Base-by-base conservation (phyloP, 1,140 invertebrate genomes). In the Drosophila ohnishii region DNA sequence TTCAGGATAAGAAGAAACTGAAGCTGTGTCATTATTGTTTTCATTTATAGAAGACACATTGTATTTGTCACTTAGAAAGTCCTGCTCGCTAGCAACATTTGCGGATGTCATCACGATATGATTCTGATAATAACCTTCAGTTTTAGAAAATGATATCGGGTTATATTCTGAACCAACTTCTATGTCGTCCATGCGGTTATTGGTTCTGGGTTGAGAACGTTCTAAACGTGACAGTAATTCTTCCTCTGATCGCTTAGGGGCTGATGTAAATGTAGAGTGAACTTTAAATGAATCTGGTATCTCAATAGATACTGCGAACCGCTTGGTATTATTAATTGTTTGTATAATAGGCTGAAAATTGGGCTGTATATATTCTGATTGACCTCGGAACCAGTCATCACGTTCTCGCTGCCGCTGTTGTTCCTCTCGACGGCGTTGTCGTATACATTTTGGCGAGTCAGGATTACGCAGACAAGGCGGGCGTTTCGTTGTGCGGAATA, bases 241-340 rank as follows among this genome's bases (percentile, higher is more conserved):
- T 7, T 71, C 51, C 14, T 70, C 79, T 10, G 63, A 48, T 35
- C 47, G 53, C n/a, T 71, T 72, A 13, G 65, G 51, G 0, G 61
- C 5, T 7, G 42, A 34, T 13, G 45, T 19, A 11, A 56, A 57
- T n/a, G 25, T 51, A 7, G 79, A 62, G 35, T 67, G 70, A 6
- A 58, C 28, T 51, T 90, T 90, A 39, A 89, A 89, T 3, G 89
- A 90, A 42, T 90, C 89, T 14, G 89, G 89, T 70, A 90, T 91
- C 60, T 90, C 84, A 47, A 90, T 90, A 19, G 88, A 90, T 2
- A 90, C 84, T 0, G 87, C 89, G 42, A 90, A 90, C 10, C 87
- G 79, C 56, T 80, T 88, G 1, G 90, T 90, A 14, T 90, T 91
- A 64, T 90, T 90, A 2, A 90, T 76, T 4, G 90, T 90, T 59